Evolutionary conservation across 1,140 invertebrate species (phyloP), one percentile per base, ranked within the genome.

Genomic region (Argopecten irradians): DNA sequence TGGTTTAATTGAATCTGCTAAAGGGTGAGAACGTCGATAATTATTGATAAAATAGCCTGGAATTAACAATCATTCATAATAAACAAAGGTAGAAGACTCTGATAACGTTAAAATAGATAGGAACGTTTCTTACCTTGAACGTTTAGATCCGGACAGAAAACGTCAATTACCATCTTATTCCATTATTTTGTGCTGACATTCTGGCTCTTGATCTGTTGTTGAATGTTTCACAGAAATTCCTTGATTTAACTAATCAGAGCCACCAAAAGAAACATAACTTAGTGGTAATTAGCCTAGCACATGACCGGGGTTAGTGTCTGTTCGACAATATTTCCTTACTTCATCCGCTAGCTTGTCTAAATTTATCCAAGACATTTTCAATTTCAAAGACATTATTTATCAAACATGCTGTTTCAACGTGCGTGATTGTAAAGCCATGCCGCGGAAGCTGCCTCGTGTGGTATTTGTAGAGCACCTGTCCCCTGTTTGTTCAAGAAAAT

Each of bases 71-170:
- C 19, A 46, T 46, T 16, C 2, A 46, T 19, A 19, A 46, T 5
- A 5, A 46, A 46, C 22, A 46, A 11, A 46, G n/a, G n/a, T n/a
- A n/a, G n/a, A n/a, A n/a, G n/a, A n/a, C n/a, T n/a, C n/a, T n/a
- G n/a, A n/a, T n/a, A n/a, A n/a, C n/a, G n/a, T n/a, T n/a, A n/a
- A n/a, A n/a, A n/a, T n/a, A n/a, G n/a, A n/a, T n/a, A n/a, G n/a
- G n/a, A n/a, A 46, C 16, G 28, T 28, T 28, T 0, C 55, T 71
- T 28, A 71, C 55, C 55, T 71, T 71, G 55, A 71, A 71, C 1
- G 55, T 71, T 71, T 28, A 71, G 55, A n/a, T 71, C 55, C 55
- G 55, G 55, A 71, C 55, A 71, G n/a, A 71, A 71, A 71, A 71
- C 28, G 55, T 71, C 55, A 71, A 71, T 71, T 71, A 71, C 55